Base-by-base conservation (phyloP, 2,888 invertebrate genomes). In the Pterobdella sp. region DNA sequence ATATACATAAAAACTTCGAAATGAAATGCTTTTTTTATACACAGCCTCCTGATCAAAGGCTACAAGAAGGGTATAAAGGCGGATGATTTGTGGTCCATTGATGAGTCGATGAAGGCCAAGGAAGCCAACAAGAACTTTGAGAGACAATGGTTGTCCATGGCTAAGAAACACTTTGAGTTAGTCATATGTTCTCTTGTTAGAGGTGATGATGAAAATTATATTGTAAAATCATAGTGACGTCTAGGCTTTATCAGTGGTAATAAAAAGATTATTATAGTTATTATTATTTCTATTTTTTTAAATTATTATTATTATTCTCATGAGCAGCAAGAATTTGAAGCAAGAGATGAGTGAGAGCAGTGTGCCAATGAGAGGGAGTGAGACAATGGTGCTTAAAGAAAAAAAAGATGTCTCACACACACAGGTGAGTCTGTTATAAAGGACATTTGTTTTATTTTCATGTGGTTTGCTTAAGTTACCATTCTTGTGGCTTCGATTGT, bases 71-170 rank as follows among this genome's bases (percentile, higher is more conserved):
- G 93, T 22, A 84, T 97, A 76, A 91, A 89, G 77, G 88, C 88
- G 75, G 86, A 87, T 66, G 94, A 97, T 84, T 85, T 97, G 22
- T 97, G 95, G 94, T 89, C 90, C 65, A 87, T 97, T 82, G 92
- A 93, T 80, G 88, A 90, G 1, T 88, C 89, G 78, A 93, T 94
- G 82, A 89, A 89, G 72, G 90, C 92, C 14, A 86, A 86, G 72
- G 89, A 89, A 84, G 89, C 93, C 3, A 90, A 92, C 77, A 91
- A 92, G 1, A 85, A 86, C 73, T 94, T 94, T 82, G 91, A 93
- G 76, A 89, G 90, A 82, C 87, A 90, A 81, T 94, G 94, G 94
- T 87, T 89, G 2, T 87, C 87, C 76, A 88, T 82, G 75, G 66
- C 82, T 3, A 74, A 77, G 35, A 81, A 80, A 75, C 77, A 75